Conservation (phyloP, 2,888 invertebrate genomes). For the Volucella inflata region DNA sequence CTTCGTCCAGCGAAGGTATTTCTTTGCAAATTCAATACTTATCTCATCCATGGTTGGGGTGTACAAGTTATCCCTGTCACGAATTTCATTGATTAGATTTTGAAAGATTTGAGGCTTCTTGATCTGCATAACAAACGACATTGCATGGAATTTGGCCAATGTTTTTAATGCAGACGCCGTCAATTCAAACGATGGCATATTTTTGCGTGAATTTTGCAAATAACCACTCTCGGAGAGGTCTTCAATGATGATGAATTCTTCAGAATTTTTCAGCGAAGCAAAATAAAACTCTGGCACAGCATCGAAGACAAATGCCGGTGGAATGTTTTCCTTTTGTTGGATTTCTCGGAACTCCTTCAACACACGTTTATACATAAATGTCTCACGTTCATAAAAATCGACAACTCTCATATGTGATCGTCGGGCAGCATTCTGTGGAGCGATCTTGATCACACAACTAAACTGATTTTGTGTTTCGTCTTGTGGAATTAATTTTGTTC, state of each 20-base stretch:
- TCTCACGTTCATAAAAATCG: slow-evolving; percentile 79
- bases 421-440: slow-evolving; percentile 79
- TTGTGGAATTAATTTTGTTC: slow-evolving; percentile 70
- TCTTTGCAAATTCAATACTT: slow-evolving; percentile 80
- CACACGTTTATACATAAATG: slow-evolving; percentile 79
- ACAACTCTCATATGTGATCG: slow-evolving; percentile 79
- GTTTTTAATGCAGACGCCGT: slow-evolving; percentile 82
- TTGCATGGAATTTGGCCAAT: slow-evolving; percentile 84
- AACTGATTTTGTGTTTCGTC: slow-evolving; percentile 16
- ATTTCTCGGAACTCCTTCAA: slow-evolving; percentile 76
- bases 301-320: slow-evolving; percentile 53
- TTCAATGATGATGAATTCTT: slow-evolving; percentile 80
- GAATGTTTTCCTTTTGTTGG: slow-evolving; percentile 49
- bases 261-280: slow-evolving; percentile 74
- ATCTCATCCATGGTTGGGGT: slow-evolving; percentile 77
- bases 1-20: slow-evolving; percentile 77
- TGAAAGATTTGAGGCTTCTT: slow-evolving; percentile 76
- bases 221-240: slow-evolving; percentile 77
- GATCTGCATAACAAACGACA: slow-evolving; percentile 83
- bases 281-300: slow-evolving; percentile 77
- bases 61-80: slow-evolving; percentile 78
- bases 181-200: slow-evolving; percentile 82
- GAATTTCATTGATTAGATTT: slow-evolving; percentile 75
- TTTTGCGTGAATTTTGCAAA: slow-evolving; percentile 79
- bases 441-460: slow-evolving; percentile 78